Evolutionary conservation across 2,888 invertebrate genomes (phyloP).

Genomic region (Nemurella pictetii): DNA sequence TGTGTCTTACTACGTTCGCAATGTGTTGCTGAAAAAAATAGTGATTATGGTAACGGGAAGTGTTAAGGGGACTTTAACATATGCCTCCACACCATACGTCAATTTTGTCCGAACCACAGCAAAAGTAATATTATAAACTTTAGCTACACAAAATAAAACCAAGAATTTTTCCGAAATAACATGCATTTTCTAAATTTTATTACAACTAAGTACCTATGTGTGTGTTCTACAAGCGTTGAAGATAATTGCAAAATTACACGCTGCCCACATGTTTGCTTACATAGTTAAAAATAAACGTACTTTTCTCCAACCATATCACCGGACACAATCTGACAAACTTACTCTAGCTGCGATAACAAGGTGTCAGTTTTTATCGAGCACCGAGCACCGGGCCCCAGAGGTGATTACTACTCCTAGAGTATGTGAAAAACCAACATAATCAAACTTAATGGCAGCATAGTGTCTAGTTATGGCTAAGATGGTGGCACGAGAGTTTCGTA

Average conservation of each 20-base stretch:
- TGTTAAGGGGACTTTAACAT: neutral
- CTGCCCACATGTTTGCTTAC: neutral
- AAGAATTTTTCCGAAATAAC: neutral
- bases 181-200: neutral
- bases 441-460: constrained; percentile 21
- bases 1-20: neutral
- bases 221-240: neutral
- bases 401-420: constrained; percentile 11
- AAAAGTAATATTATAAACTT: neutral
- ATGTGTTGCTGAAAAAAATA: neutral
- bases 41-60: neutral
- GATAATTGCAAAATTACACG: neutral
- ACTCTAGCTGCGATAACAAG: neutral
- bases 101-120: neutral
- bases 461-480: constrained; percentile 13
- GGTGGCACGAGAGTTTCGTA: constrained; percentile 23
- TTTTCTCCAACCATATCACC: neutral
- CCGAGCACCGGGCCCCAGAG: neutral
- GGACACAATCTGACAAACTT: neutral
- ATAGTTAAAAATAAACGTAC: neutral
- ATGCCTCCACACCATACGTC: neutral
- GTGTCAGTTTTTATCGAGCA: neutral
- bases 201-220: neutral
- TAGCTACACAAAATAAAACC: neutral
- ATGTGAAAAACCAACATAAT: constrained; percentile 31